Evolutionary conservation across 2,113 vertebrate species (phyloP), one percentile per base, ranked within the genome.

Genomic region (Laticauda laticaudata): DNA sequence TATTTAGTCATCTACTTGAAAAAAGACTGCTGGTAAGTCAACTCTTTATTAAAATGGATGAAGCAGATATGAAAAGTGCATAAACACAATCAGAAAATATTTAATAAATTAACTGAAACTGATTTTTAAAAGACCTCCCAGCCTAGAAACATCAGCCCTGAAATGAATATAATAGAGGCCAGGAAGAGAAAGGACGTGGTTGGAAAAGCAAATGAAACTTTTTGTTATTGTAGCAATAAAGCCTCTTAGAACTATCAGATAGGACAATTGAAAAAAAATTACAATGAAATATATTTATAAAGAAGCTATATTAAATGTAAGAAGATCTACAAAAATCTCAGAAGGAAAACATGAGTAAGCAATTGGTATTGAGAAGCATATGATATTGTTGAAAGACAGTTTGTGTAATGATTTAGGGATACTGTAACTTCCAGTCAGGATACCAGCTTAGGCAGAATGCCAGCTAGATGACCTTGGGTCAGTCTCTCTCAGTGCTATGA

Each of bases 251-350:
- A 64, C 14, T 93, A 48, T 64, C 56, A 90, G 56, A 48, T 45
- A 86, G 45, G 21, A 56, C 56, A 90, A 93, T 90, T 93, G 61
- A 64, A 87, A 53, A 55, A 69, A 69, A 69, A 93, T 21, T 45
- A 93, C 56, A 64, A 86, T 86, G 43, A 93, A 90, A 86, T 86
- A 39, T 48, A 1, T 93, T 61, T 86, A 92, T 86, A 59, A 55
- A 92, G 69, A 92, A 59, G 45, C 43, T 59, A 69, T 15, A 34
- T 69, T 34, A n/a, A 69, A 69, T 69, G 12, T 15, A 69, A 69
- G 64, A 69, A 34, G 4, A 69, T 69, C 64, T 69, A 69, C 64
- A 69, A 34, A 69, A 69, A n/a, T 34, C 12, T n/a, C 64, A 69
- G 29, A 69, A 69, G 64, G 11, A 18, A 12, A 34, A 69, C 29